Conservation (phyloP, 64 coral and sea anemone species). For the Pocillopora damicornis region DNA sequence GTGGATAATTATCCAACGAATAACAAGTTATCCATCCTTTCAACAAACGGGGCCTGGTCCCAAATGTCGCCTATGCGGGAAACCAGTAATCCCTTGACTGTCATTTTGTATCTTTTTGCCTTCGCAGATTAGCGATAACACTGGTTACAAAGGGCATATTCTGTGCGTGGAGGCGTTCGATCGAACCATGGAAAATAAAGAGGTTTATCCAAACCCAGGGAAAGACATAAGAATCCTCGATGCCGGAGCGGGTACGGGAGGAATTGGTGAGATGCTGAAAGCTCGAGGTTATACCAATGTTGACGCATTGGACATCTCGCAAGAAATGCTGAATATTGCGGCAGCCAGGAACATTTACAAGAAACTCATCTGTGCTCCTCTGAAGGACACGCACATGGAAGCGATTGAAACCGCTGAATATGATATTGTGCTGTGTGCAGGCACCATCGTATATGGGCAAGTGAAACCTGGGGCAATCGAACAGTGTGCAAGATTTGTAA, state of each 20-base stretch:
- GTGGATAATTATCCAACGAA: too few relatives aligned
- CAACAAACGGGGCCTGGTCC: not conserved
- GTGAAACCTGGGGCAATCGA: slow-evolving; percentile 38
- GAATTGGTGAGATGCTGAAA: slow-evolving; percentile 35
- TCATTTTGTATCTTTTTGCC: not conserved
- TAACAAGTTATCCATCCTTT: too few relatives aligned
- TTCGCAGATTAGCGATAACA: slow-evolving; percentile 16
- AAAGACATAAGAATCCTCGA: slow-evolving; percentile 49
- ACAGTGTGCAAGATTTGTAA: slow-evolving; percentile 40
- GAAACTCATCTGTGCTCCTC: slow-evolving; percentile 37
- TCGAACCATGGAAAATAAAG: not conserved
- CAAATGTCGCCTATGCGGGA: not conserved
- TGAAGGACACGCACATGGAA: slow-evolving; percentile 36
- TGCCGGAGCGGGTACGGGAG: slow-evolving; percentile 50
- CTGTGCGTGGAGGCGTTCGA: slow-evolving; percentile 32
- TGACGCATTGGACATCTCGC: slow-evolving; percentile 47
- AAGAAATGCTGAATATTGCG: slow-evolving; percentile 59
- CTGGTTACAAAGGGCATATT: slow-evolving; percentile 25
- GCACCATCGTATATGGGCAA: slow-evolving; percentile 44
- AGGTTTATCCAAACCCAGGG: not conserved
- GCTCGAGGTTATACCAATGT: slow-evolving; percentile 48
- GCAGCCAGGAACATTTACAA: slow-evolving; percentile 33
- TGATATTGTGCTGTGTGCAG: slow-evolving; percentile 43
- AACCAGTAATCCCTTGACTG: not conserved
- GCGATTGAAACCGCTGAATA: slow-evolving; percentile 48